Evolutionary conservation across 1,140 invertebrate genomes (phyloP).

Genomic region (Hylaeus volcanicus): DNA sequence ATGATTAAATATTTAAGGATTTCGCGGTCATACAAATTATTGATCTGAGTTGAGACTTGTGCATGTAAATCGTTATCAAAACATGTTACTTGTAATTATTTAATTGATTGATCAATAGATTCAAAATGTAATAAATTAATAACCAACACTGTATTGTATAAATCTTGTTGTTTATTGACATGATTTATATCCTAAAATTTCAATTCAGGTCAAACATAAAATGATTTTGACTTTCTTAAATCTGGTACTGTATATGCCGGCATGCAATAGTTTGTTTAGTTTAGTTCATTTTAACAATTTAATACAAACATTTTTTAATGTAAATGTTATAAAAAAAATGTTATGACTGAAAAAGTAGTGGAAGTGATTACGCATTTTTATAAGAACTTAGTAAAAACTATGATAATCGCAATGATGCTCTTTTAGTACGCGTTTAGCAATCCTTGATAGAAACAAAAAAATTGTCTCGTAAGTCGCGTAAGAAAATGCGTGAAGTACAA

Average conservation of each 20-base stretch:
- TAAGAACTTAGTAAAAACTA: conserved; percentile 26
- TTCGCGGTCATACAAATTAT: neutral
- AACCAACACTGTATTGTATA: neutral
- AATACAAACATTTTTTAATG: neutral
- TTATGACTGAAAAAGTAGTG: conserved; percentile 45
- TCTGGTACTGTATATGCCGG: neutral
- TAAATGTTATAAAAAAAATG: neutral
- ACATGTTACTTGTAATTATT: neutral
- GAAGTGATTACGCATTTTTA: conserved; percentile 22
- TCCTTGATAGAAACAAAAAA: conserved; percentile 22
- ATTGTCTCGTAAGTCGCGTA: conserved; percentile 41
- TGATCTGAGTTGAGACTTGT: neutral
- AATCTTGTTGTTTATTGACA: neutral
- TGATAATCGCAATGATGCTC: conserved; percentile 27
- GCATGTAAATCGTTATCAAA: neutral
- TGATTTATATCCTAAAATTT: conserved; percentile 7
- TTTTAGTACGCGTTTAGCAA: neutral
- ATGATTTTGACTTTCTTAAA: conserved; percentile 13
- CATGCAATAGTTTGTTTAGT: conserved; percentile 37
- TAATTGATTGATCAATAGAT: too few relatives aligned
- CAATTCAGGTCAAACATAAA: conserved; percentile 11
- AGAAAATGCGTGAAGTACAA: conserved; percentile 20
- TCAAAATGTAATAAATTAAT: too few relatives aligned
- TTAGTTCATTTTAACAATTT: neutral
- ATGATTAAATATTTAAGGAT: conserved; percentile 21